These are phyloP conservation scores for Drosophila takahashii DNA, from an alignment of 1,140 invertebrate species.

Conservation along the genomic window DNA sequence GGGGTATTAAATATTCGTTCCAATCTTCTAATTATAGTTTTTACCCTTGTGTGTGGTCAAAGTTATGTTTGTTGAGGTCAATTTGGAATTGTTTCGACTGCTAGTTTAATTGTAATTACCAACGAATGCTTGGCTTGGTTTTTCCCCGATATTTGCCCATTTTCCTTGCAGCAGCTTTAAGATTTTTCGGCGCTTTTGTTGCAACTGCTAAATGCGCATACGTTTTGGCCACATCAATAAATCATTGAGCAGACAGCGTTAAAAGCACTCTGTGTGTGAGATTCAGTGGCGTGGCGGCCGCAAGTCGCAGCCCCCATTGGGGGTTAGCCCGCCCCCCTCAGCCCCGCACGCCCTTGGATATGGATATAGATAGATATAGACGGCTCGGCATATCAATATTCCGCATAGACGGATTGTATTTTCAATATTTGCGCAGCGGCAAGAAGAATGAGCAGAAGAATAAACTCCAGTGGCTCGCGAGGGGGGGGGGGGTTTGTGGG, in stretches of 20 bases:
- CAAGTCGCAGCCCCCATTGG: constrained; percentile 26
- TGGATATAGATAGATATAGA: constrained; percentile 54
- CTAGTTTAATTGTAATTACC: constrained; percentile 39
- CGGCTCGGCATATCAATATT: constrained; percentile 76
- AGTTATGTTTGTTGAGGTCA: constrained; percentile 22
- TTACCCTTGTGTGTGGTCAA: constrained; percentile 17
- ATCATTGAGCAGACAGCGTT: constrained; percentile 79
- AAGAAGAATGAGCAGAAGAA: constrained; percentile 45
- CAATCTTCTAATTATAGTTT: not conserved
- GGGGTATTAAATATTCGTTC: constrained; percentile 5
- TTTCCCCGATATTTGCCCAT: constrained; percentile 8
- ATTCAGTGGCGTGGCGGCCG: constrained; percentile 37
- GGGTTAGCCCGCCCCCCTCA: not conserved
- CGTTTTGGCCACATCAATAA: constrained; percentile 71
- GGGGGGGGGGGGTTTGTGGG: not conserved
- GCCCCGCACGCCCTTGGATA: constrained; percentile 1
- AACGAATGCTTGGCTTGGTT: constrained; percentile 16
- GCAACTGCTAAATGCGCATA: constrained; percentile 69
- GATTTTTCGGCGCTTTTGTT: constrained; percentile 48
- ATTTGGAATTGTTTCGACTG: constrained; percentile 30
- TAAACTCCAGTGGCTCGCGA: constrained; percentile 29
- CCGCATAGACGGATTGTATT: constrained; percentile 81
- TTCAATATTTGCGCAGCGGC: constrained; percentile 81
- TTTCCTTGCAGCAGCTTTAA: constrained; percentile 28
- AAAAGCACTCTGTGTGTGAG: constrained; percentile 64